Conservation (phyloP, 2,113 vertebrate genomes). For the Xyrauchen texanus region DNA sequence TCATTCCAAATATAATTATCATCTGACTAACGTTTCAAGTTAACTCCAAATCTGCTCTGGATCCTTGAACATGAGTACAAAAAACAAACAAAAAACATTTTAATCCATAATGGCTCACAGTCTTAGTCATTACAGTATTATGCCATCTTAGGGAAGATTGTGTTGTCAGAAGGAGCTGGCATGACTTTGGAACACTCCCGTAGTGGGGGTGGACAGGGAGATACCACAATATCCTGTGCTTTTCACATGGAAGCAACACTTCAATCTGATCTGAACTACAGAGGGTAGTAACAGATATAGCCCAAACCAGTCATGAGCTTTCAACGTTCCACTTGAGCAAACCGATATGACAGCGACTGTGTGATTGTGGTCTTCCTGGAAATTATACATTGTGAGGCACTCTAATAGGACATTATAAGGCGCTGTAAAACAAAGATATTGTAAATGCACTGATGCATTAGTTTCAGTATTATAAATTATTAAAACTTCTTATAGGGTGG, state of each 20-base stretch:
- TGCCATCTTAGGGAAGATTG: conserved; percentile 15
- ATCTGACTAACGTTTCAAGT: neutral
- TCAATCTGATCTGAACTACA: conserved; percentile 46
- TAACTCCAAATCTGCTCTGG: neutral
- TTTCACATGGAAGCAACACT: conserved; percentile 68
- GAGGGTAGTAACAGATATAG: neutral
- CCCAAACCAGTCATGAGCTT: neutral
- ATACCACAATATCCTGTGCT: conserved; percentile 62
- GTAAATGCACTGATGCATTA: conserved; percentile 35
- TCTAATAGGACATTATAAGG: conserved; percentile 18
- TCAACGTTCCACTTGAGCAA: neutral
- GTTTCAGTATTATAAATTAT: conserved; percentile 44
- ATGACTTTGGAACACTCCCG: conserved; percentile 70
- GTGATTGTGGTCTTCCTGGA: conserved; percentile 18
- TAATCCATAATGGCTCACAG: too few relatives aligned
- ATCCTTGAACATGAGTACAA: neutral
- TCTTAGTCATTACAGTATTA: too few relatives aligned
- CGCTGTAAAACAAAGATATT: conserved; percentile 16
- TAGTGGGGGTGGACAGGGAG: conserved; percentile 47
- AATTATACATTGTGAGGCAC: neutral
- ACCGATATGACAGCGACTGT: conserved; percentile 4
- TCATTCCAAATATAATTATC: neutral
- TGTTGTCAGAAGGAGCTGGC: conserved; percentile 47
- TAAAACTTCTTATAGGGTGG: conserved; percentile 36
- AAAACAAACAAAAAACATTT: too few relatives aligned